phyloP scores from a whole-genome alignment of 2,888 invertebrate species.

The Mimumesa dahlbomi region DNA sequence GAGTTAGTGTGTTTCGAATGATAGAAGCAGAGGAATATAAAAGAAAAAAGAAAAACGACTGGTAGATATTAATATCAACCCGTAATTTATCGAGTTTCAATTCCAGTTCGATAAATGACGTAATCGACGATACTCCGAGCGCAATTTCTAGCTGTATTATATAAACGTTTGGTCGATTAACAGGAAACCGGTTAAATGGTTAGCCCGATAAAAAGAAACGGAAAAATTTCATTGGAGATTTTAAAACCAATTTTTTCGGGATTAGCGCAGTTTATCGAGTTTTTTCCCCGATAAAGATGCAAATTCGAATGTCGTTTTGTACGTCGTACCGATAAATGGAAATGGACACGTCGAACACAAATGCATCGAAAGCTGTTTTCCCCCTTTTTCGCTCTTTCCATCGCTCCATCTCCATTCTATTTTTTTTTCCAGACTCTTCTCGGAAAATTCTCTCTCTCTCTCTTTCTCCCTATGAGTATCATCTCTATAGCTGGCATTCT shows the following conservation, averaged over 20 bases:
- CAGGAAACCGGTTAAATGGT: not conserved
- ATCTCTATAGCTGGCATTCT: not conserved
- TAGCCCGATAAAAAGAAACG: constrained; percentile 13
- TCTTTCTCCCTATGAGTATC: not conserved
- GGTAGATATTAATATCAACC: constrained; percentile 5
- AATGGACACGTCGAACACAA: constrained; percentile 18
- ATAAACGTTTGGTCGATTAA: constrained; percentile 20
- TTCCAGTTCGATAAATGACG: constrained; percentile 21
- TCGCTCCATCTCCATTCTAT: not conserved
- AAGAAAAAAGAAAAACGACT: not conserved
- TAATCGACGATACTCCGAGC: not conserved
- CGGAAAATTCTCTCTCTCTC: not conserved
- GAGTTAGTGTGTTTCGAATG: no score
- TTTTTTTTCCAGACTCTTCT: no score
- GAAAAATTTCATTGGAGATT: not conserved
- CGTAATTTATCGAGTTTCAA: constrained; percentile 21
- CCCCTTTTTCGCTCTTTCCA: no score
- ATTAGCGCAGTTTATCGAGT: constrained; percentile 50
- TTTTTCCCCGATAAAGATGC: constrained; percentile 65
- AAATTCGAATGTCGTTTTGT: constrained; percentile 45
- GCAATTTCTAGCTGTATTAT: constrained; percentile 3
- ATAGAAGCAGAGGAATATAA: no score
- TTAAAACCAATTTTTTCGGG: constrained; percentile 34
- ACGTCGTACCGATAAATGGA: constrained; percentile 4
- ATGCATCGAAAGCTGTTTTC: not conserved